These are phyloP conservation scores for Jacana jacana DNA, from an alignment of 2,113 vertebrate species.

Conservation along the genomic window DNA sequence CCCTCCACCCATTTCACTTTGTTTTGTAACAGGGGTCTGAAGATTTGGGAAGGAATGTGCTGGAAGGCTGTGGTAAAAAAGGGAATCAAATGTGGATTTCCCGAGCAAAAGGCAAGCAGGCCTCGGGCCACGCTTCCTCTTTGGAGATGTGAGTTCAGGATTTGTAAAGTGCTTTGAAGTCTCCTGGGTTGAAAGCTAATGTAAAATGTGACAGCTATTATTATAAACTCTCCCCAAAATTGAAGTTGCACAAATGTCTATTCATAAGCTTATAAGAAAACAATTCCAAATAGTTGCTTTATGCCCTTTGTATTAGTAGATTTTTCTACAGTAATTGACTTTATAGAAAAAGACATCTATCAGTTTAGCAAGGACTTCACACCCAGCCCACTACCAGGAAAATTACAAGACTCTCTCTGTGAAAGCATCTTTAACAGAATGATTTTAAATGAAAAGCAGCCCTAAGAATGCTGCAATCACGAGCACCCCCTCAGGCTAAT, in stretches of 20 bases:
- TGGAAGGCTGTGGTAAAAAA: not conserved
- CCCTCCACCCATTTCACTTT: too few species aligned
- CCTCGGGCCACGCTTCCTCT: not conserved
- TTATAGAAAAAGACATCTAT: not conserved
- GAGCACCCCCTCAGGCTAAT: not conserved
- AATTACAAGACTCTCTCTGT: not conserved
- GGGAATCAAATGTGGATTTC: not conserved
- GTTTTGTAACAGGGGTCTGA: not conserved
- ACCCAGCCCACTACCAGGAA: not conserved
- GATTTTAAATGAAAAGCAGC: not conserved
- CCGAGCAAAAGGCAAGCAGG: not conserved
- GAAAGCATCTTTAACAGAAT: not conserved
- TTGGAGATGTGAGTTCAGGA: not conserved
- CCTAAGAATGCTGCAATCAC: not conserved
- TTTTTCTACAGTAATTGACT: conserved; percentile 49
- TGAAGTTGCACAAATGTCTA: not conserved
- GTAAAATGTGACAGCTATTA: conserved; percentile 9
- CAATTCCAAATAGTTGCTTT: conserved; percentile 43
- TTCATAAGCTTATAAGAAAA: conserved; percentile 46
- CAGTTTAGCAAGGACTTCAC: not conserved
- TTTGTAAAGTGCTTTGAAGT: not conserved
- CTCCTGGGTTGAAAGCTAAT: not conserved
- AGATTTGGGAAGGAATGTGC: not conserved
- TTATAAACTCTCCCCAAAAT: conserved; percentile 23
- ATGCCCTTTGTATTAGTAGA: conserved; percentile 16